Evolutionary conservation across 2,888 invertebrate genomes (phyloP), one percentile per base, ranked within the genome.

Genomic region (Xestobium rufovillosum): DNA sequence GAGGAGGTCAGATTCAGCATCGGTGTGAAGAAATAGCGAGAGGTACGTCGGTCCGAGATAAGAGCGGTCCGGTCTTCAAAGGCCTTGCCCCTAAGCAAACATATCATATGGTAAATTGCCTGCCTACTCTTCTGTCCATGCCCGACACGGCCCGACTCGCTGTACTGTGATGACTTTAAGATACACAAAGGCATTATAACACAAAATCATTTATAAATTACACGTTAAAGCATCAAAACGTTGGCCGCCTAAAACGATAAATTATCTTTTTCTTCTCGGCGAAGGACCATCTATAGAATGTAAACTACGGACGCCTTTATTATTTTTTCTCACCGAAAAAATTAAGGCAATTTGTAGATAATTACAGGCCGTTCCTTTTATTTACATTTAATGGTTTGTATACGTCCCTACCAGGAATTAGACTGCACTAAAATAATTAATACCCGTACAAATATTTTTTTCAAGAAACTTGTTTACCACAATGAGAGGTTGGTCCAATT

Each of bases 51-150:
- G 43, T 42, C 43, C 29, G 25, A 34, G 44, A 28, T 43, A 14
- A 40, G 13, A 34, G 42, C 44, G 41, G 38, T 29, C 48, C 41
- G 43, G 45, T 55, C 56, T 52, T 53, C 52, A 55, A 62, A 55
- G 57, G 57, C 56, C 58, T 61, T 63, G 61, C 65, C 65, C 62
- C 59, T 65, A 63, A 63, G 63, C 63, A 65, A 65, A 65, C 65
- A 65, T 63, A 65, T 65, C 65, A 63, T 62, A 60, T 61, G 63
- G 63, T 63, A 65, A 65, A 65, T 65, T 65, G 59, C 62, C 62
- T 63, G 61, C 61, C 62, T 62, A 60, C 59, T 59, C 58, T 52
- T 52, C 53, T 52, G 53, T 55, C 53, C 53, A 53, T 52, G 54
- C 49, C 54, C 57, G 52, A 52, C 50, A 50, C 54, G 56, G 51